Base-by-base conservation (phyloP, 2,797 vertebrate genomes). In the Hipposideros larvatus region DNA sequence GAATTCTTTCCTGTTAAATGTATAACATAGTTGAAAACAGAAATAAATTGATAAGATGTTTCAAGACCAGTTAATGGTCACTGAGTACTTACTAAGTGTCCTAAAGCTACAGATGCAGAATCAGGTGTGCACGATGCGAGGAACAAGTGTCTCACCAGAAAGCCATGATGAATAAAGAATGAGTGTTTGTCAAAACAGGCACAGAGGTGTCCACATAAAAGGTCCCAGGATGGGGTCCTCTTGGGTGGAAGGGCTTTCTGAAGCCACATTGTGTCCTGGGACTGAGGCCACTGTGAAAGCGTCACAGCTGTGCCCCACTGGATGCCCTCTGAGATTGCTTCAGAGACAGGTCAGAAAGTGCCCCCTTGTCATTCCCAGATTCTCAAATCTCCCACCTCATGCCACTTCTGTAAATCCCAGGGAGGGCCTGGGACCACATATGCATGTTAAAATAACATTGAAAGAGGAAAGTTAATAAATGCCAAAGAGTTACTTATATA, bases 281-380 rank as follows among this genome's bases (percentile, higher is more conserved):
- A 0, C 48, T 4, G n/a, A 84, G 15, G 34, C 1, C 31, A 55
- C 14, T 4, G 26, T 7, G 48, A 9, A 11, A 11, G 2, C 19
- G 4, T 26, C 41, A 21, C 1, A 37, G 5, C 15, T 41, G 2
- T 43, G 34, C 55, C 24, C 14, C 4, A 13, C 4, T 7, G 7
- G 7, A 46, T 37, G 37, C 37, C 37, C 37, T 37, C 37, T 21
- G 34, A 22, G 11, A 5, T 4, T 59, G 16, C 22, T 37, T 4
- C 7, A n/a, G 63, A 59, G 28, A 28, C 0, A 53, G 10, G 15
- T 31, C n/a, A 82, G n/a, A n/a, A 13, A 14, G 11, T 4, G 21
- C 0, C 13, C 7, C 7, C 4, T 41, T 48, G 11, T 7, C 8
- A 46, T 51, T 28, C 1, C 3, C 7, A 24, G 4, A 26, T 74